Evolutionary conservation across 1,140 invertebrate species (phyloP).

Genomic region (Oncopeltus fasciatus): DNA sequence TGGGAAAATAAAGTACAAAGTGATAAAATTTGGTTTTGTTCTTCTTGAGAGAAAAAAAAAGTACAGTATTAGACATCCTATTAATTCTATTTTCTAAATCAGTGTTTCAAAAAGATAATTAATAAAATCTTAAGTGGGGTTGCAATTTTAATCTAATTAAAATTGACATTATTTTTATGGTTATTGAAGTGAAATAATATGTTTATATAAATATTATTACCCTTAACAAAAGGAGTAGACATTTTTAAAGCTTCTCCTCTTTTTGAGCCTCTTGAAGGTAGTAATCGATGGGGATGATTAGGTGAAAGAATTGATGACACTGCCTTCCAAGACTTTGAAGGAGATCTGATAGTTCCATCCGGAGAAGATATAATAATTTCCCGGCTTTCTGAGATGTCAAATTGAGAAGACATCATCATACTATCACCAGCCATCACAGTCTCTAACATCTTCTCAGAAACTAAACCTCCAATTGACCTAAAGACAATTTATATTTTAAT

Average conservation of each 20-base stretch:
- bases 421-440: not conserved
- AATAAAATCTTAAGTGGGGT: too few species aligned
- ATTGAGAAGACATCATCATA: not conserved
- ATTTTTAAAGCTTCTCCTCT: too few species aligned
- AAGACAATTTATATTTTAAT: not conserved
- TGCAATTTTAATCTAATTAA: too few species aligned
- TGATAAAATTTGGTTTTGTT: too few species aligned
- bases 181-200: not conserved
- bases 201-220: not conserved
- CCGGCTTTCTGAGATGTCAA: not conserved
- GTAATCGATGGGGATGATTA: not conserved
- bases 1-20: too few species aligned
- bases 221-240: not conserved
- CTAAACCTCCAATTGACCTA: not conserved
- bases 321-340: not conserved
- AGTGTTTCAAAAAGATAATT: too few species aligned
- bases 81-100: not conserved
- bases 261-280: not conserved
- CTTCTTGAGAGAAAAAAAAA: not conserved
- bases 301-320: not conserved
- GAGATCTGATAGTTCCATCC: not conserved
- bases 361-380: not conserved
- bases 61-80: too few species aligned
- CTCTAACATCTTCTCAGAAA: not conserved
- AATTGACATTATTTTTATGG: not conserved